phyloP scores from a whole-genome alignment of 2,113 vertebrate genomes.

The Artemisiospiza belli region DNA sequence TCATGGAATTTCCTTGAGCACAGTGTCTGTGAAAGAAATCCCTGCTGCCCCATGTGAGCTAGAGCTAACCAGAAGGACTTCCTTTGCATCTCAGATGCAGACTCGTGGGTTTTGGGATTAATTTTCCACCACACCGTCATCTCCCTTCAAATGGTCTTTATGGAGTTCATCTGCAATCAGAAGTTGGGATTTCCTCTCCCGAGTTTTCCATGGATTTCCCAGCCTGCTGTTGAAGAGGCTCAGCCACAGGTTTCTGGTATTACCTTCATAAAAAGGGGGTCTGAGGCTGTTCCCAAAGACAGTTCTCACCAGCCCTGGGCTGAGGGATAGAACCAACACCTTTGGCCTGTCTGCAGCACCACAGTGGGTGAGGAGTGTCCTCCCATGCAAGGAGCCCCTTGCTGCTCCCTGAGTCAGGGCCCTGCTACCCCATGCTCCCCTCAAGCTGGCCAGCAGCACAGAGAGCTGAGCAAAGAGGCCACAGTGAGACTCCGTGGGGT shows the following conservation, averaged over 20 bases:
- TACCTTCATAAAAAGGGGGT: background rate
- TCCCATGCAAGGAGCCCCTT: background rate
- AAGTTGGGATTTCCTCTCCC: background rate
- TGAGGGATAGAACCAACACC: background rate
- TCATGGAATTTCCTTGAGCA: background rate
- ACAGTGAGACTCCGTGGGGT: background rate
- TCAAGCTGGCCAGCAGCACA: background rate
- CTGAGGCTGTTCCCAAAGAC: background rate
- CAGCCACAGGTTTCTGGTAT: background rate
- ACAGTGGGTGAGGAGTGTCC: background rate
- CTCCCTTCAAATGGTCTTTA: background rate
- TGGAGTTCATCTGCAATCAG: background rate
- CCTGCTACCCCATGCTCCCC: background rate
- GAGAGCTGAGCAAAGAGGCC: background rate
- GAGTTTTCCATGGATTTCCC: background rate
- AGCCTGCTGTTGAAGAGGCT: background rate
- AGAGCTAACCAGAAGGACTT: background rate
- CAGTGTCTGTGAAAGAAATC: background rate
- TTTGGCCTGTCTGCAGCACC: accelerated
- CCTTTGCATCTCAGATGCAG: background rate
- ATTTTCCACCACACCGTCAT: background rate
- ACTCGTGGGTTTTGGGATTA: background rate
- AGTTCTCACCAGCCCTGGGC: background rate
- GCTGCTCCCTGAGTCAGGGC: background rate
- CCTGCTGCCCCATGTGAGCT: background rate